Base-by-base conservation (phyloP, 2,888 invertebrate genomes). In the Cryptophagus acutangulus region DNA sequence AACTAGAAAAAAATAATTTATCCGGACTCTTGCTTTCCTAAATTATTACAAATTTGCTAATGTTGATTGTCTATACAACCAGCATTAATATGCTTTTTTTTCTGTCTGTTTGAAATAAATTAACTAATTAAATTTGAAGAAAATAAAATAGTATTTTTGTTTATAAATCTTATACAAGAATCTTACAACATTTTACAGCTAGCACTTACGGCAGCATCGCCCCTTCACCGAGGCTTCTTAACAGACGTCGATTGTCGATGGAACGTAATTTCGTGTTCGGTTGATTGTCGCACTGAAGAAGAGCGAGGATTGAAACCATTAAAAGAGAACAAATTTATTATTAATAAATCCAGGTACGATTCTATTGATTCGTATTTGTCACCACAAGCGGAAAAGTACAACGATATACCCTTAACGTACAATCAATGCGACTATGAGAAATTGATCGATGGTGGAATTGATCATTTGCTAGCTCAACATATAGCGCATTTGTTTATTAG, bases 401-500 rank as follows among this genome's bases (percentile, higher is more conserved):
- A 97, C 66, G 97, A 99, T 71, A 87, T 97, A 55, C 83, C 86
- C 38, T 72, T 99, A 50, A 80, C 87, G 36, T 90, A 90, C 67
- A 93, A 97, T 65, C 71, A 83, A 59, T 78, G 79, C 15, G 80
- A 93, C 55, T 95, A 89, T 69, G 73, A 85, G 47, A 82, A 88
- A 52, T 77, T 99, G 50, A 71, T 82, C 31, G 84, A 87, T 35
- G 90, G 87, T 61, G 91, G 87, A 52, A 92, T 99, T 57, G 97
- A 99, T 74, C 87, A 87, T 64, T 75, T 91, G 45, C 73, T 99
- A 51, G 92, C 97, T 2, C 82, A 91, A 67, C 99, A 99, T 68
- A 81, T 99, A 45, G 95, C 99, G 9, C 99, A 99, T 71, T 77
- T 99, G 49, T 99, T 99, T 69, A 96, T 99, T 49, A 79, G 99